phyloP scores from a whole-genome alignment of 2,113 vertebrate genomes.

The Rallus limicola region DNA sequence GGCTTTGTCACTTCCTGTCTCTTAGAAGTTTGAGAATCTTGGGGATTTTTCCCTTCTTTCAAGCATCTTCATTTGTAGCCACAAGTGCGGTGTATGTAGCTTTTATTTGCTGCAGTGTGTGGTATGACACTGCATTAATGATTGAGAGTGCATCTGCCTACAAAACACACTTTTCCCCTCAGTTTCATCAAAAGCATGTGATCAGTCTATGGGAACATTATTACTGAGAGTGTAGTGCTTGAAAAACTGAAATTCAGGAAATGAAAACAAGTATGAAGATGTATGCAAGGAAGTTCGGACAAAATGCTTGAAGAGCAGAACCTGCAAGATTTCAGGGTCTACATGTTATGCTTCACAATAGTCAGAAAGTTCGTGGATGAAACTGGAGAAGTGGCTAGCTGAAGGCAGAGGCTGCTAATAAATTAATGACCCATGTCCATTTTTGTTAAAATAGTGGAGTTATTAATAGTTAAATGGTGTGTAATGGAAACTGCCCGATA shows the following conservation, averaged over 20 bases:
- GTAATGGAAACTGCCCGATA: background rate
- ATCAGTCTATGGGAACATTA: background rate
- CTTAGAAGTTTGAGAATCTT: background rate
- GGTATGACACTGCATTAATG: background rate
- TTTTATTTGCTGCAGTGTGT: background rate
- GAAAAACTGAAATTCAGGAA: background rate
- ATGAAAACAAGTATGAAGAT: background rate
- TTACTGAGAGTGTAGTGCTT: background rate
- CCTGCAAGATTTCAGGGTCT: background rate
- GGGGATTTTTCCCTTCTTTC: background rate
- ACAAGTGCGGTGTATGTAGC: background rate
- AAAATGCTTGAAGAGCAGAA: background rate
- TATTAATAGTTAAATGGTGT: background rate
- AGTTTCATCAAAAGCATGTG: background rate
- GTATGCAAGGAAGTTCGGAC: background rate
- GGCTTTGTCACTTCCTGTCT: slow-evolving; percentile 25
- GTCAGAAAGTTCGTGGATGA: background rate
- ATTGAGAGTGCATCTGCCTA: background rate
- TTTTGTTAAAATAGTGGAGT: background rate
- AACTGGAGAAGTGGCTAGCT: background rate
- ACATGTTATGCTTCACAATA: background rate
- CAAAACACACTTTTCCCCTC: background rate
- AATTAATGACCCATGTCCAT: background rate
- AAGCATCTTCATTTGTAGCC: background rate
- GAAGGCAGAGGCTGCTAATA: background rate